Evolutionary conservation across 2,797 vertebrate species (phyloP).

Genomic region (Paedocypris micromegethes): DNA sequence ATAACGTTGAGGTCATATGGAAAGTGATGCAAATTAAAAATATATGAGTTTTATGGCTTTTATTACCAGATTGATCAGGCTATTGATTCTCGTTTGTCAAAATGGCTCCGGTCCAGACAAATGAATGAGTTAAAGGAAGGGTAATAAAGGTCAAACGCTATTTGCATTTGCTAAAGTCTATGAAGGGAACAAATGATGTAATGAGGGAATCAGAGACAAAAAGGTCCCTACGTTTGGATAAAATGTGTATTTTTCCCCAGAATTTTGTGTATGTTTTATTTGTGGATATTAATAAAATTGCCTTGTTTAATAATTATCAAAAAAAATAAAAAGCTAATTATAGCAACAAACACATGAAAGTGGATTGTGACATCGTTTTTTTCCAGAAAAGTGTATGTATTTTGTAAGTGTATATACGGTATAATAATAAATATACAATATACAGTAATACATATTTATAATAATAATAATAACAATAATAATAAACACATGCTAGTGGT

Average conservation of each 20-base stretch:
- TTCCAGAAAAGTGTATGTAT: no score
- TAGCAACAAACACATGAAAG: no score
- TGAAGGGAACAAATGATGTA: slow-evolving; percentile 24
- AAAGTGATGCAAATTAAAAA: slow-evolving; percentile 19
- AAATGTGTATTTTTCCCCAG: background rate
- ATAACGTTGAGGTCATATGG: slow-evolving; percentile 17
- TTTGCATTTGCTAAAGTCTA: slow-evolving; percentile 19
- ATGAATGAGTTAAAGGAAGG: slow-evolving; percentile 2
- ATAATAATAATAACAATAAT: no score
- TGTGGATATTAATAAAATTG: slow-evolving; percentile 18
- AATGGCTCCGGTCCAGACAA: slow-evolving; percentile 37
- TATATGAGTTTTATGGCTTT: slow-evolving; percentile 32
- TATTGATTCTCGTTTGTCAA: slow-evolving; percentile 44
- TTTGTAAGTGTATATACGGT: no score
- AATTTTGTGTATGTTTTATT: slow-evolving; percentile 26
- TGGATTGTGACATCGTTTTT: no score
- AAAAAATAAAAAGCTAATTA: no score
- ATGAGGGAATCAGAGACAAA: slow-evolving; percentile 39
- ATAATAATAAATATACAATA: no score
- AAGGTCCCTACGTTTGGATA: background rate
- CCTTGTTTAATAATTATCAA: no score
- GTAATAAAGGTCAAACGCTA: slow-evolving; percentile 11
- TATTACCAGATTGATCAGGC: slow-evolving; percentile 34
- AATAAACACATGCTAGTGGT: no score
- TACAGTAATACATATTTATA: no score